These are phyloP conservation scores for Apteryx mantelli DNA, from an alignment of 2,113 vertebrate species.

Conservation along the genomic window DNA sequence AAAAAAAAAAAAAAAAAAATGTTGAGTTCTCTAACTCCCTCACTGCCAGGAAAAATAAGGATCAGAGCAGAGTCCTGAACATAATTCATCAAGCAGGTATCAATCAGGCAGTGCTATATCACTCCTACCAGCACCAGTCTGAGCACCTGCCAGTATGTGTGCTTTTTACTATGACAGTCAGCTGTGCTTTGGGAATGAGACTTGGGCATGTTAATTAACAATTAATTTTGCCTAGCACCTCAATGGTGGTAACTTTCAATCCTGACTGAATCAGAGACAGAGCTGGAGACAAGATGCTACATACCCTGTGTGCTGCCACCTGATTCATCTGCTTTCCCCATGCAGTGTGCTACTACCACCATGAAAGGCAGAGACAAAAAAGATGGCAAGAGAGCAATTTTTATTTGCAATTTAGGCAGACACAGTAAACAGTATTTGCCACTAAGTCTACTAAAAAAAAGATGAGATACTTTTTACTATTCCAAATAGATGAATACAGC, in stretches of 20 bases:
- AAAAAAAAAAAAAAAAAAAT: not conserved
- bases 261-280: not conserved
- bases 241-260: not conserved
- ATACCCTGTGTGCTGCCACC: not conserved
- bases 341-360: not conserved
- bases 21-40: constrained; percentile 7
- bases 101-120: not conserved
- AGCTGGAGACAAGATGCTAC: not conserved
- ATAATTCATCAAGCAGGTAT: not conserved
- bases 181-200: not conserved
- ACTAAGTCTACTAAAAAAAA: not conserved
- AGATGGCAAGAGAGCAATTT: not conserved
- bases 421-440: not conserved
- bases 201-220: not conserved
- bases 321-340: not conserved
- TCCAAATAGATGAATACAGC: not conserved
- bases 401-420: constrained; percentile 4
- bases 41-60: constrained; percentile 40
- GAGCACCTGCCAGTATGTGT: not conserved
- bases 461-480: not conserved
- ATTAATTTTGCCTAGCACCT: not conserved
- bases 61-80: constrained; percentile 6
- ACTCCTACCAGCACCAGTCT: not conserved
- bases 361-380: not conserved
- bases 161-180: not conserved